Conservation (phyloP, 2,888 invertebrate genomes). For the Oxytorus armatus region DNA sequence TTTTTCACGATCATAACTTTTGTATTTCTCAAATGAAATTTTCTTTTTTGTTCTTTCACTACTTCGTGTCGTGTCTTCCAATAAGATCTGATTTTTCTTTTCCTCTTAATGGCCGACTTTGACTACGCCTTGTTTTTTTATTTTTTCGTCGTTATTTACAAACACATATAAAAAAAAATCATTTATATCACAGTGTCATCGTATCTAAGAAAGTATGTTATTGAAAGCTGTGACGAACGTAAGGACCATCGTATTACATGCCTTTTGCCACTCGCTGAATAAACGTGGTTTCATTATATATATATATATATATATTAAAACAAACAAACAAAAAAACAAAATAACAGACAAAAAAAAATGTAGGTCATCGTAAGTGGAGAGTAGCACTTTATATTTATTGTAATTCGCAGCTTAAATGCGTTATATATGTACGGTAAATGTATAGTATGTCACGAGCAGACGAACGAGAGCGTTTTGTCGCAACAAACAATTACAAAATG, state of each 20-base stretch:
- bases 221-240: conserved; percentile 64
- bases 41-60: conserved; percentile 14
- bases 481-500: conserved; percentile 45
- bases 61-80: conserved; percentile 69
- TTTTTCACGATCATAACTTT: background rate
- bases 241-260: conserved; percentile 65
- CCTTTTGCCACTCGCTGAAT: conserved; percentile 71
- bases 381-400: conserved; percentile 62
- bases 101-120: conserved; percentile 39
- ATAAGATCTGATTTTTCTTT: conserved; percentile 50
- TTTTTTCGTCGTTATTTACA: conserved; percentile 38
- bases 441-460: conserved; percentile 46
- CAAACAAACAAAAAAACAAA: conserved; percentile 1
- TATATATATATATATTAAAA: conserved; percentile 56
- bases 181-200: conserved; percentile 44
- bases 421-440: conserved; percentile 47
- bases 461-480: conserved; percentile 33
- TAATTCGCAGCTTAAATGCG: conserved; percentile 41
- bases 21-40: too few relatives aligned
- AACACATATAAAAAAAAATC: conserved; percentile 33
- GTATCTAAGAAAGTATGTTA: conserved; percentile 58
- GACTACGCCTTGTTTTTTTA: conserved; percentile 21
- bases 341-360: conserved; percentile 52
- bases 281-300: conserved; percentile 74
- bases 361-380: conserved; percentile 37